phyloP scores from a whole-genome alignment of 2,888 invertebrate species.

The Deilephila porcellus region DNA sequence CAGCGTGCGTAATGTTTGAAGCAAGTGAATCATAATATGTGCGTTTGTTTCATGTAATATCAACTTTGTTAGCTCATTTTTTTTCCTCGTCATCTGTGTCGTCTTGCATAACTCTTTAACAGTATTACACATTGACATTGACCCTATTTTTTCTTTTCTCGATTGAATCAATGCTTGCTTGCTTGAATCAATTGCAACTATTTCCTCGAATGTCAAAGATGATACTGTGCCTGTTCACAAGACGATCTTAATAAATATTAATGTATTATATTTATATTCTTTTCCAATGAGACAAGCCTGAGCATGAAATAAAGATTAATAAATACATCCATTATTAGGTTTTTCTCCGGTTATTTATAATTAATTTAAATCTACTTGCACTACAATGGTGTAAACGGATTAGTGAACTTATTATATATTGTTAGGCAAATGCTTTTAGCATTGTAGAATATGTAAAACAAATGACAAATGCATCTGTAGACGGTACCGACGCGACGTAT shows the following conservation, averaged over 20 bases:
- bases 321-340: too few relatives aligned
- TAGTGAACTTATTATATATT: too few relatives aligned
- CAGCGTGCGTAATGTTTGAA: constrained; percentile 38
- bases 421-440: too few relatives aligned
- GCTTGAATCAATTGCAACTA: background rate
- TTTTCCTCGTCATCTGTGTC: constrained; percentile 40
- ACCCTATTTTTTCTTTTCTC: constrained; percentile 15
- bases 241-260: too few relatives aligned
- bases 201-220: background rate
- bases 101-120: constrained; percentile 36
- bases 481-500: background rate
- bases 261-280: too few relatives aligned
- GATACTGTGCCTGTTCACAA: background rate
- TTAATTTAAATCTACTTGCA: too few relatives aligned
- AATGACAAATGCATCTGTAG: too few relatives aligned
- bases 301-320: too few relatives aligned
- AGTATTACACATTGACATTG: constrained; percentile 25
- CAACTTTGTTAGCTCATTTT: constrained; percentile 44
- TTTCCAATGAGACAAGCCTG: too few relatives aligned
- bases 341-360: too few relatives aligned
- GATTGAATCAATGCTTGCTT: background rate
- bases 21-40: constrained; percentile 46
- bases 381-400: too few relatives aligned
- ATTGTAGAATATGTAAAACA: too few relatives aligned
- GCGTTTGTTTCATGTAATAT: constrained; percentile 45